These are phyloP conservation scores for Porites rus DNA, from an alignment of 92 coral and sea anemone genomes.

Conservation along the genomic window DNA sequence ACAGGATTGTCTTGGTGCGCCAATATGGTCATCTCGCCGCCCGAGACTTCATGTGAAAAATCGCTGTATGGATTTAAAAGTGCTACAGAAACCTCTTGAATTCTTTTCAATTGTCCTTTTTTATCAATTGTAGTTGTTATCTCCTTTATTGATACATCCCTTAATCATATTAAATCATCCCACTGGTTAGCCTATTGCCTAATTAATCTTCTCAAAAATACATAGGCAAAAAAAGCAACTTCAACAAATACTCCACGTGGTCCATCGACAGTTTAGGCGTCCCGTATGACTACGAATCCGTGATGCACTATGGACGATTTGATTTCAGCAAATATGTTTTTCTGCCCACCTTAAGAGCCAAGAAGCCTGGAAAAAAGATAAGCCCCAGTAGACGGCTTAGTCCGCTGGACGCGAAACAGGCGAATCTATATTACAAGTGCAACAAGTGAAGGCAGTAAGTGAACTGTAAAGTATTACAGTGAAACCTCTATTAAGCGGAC, in stretches of 20 bases:
- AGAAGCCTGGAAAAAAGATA: constrained; percentile 82
- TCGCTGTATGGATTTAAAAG: too few species aligned
- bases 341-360: constrained; percentile 84
- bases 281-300: constrained; percentile 93
- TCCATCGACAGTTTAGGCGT: constrained; percentile 85
- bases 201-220: too few species aligned
- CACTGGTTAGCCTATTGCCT: not conserved
- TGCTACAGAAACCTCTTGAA: too few species aligned
- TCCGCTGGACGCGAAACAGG: constrained; percentile 84
- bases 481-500: too few species aligned
- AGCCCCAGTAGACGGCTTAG: constrained; percentile 95
- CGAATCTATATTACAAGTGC: constrained; percentile 85
- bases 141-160: too few species aligned
- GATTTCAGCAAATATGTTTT: constrained; percentile 90
- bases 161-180: too few species aligned
- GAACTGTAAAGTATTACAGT: too few species aligned
- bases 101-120: too few species aligned
- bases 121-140: too few species aligned
- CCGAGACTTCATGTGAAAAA: too few species aligned
- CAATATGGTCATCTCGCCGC: too few species aligned
- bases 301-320: constrained; percentile 92
- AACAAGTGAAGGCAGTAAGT: not conserved
- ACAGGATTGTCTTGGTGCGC: too few species aligned
- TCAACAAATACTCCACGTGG: constrained; percentile 83
- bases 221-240: constrained; percentile 82